phyloP scores from a whole-genome alignment of 1,140 invertebrate species.

The Dufourea novaeangliae region DNA sequence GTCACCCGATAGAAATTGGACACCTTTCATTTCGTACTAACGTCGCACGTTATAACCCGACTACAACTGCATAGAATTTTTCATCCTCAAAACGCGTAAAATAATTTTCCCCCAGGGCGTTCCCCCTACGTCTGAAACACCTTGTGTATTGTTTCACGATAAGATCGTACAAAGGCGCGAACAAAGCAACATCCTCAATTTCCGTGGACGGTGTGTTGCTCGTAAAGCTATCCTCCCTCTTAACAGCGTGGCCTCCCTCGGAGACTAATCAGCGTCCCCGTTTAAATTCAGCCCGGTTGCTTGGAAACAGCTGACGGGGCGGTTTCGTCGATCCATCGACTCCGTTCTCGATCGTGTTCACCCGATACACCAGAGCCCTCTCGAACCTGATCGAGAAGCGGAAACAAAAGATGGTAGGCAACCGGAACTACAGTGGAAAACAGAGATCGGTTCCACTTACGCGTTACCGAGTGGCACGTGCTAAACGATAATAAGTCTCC shows the following conservation, averaged over 20 bases:
- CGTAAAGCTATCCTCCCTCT: too few species aligned
- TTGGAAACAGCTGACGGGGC: not conserved
- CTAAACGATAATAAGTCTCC: not conserved
- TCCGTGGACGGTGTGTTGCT: too few species aligned
- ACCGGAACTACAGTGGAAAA: not conserved
- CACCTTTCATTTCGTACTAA: not conserved
- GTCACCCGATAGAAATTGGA: not conserved
- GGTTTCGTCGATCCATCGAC: slow-evolving; percentile 6
- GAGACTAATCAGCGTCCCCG: slow-evolving; percentile 1
- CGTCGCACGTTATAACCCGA: too few species aligned
- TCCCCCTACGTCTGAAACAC: too few species aligned
- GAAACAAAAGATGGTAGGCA: not conserved
- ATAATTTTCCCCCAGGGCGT: too few species aligned
- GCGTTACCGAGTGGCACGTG: not conserved
- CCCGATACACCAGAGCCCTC: too few species aligned
- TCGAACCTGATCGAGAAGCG: not conserved
- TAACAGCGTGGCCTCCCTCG: not conserved
- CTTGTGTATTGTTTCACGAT: too few species aligned
- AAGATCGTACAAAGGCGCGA: too few species aligned
- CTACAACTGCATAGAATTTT: too few species aligned
- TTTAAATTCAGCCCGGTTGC: slow-evolving; percentile 7
- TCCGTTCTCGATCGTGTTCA: not conserved
- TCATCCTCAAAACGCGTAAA: too few species aligned
- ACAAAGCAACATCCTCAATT: too few species aligned
- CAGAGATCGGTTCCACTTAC: not conserved